These are phyloP conservation scores for Criorhina ranunculi DNA, from an alignment of 2,888 invertebrate genomes.

Conservation along the genomic window DNA sequence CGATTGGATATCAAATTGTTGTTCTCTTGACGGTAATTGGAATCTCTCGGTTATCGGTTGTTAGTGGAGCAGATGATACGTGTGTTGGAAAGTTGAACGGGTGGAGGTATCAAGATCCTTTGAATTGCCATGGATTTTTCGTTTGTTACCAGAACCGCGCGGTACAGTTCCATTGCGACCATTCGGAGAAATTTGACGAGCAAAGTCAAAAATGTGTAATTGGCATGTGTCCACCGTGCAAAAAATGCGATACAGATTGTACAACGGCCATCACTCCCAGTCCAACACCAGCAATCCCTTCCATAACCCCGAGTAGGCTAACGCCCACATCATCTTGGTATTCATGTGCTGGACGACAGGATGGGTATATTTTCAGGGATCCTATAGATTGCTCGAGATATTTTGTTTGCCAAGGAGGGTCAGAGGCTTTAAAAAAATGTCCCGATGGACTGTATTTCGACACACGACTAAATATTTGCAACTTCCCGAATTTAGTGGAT, in stretches of 20 bases:
- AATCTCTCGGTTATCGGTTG: background rate
- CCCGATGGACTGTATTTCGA: slow-evolving; percentile 21
- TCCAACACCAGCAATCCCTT: background rate
- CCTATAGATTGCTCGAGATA: slow-evolving; percentile 14
- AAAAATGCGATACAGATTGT: slow-evolving; percentile 23
- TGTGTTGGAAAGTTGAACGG: slow-evolving; percentile 60
- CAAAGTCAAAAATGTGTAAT: slow-evolving; percentile 42
- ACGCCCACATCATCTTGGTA: too few relatives aligned
- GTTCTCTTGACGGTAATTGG: background rate
- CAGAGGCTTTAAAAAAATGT: background rate
- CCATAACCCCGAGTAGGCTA: too few relatives aligned
- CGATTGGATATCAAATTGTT: background rate
- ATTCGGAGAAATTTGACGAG: slow-evolving; percentile 55
- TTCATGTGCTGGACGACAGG: background rate
- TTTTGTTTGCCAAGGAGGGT: background rate
- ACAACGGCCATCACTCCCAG: background rate
- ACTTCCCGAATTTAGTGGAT: background rate
- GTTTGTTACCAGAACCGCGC: slow-evolving; percentile 47
- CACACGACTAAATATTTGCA: background rate
- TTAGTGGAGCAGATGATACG: background rate
- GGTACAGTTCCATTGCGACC: slow-evolving; percentile 58
- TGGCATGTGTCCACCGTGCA: slow-evolving; percentile 77
- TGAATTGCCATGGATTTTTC: slow-evolving; percentile 75
- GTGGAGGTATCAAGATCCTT: slow-evolving; percentile 66
- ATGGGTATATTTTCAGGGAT: slow-evolving; percentile 31